These are phyloP conservation scores for Eucera pruinosa DNA, from an alignment of 2,888 invertebrate species.

Conservation along the genomic window DNA sequence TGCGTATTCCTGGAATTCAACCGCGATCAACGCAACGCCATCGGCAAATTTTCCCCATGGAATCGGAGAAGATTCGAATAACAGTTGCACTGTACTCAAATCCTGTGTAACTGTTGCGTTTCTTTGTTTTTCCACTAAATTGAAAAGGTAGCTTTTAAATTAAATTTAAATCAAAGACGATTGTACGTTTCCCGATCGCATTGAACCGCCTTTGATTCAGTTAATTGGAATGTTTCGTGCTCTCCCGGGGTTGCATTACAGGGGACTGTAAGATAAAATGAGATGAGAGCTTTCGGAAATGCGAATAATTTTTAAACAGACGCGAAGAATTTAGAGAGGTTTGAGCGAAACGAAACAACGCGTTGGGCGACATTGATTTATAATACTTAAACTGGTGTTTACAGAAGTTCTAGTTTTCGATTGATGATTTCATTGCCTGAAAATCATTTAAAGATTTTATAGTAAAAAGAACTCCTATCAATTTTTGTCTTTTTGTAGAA, in stretches of 20 bases:
- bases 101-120: too few species aligned
- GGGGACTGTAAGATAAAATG: too few species aligned
- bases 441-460: too few species aligned
- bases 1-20: slow-evolving; percentile 21
- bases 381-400: too few species aligned
- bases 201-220: not conserved
- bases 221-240: not conserved
- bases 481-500: too few species aligned
- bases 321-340: slow-evolving; percentile 25
- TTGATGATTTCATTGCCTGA: too few species aligned
- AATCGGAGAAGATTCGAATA: not conserved
- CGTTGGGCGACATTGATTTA: too few species aligned
- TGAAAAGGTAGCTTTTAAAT: not conserved
- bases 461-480: too few species aligned
- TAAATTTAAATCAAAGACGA: not conserved
- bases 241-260: too few species aligned
- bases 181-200: not conserved
- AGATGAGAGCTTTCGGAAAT: not conserved
- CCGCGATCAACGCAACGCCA: not conserved
- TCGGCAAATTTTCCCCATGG: not conserved
- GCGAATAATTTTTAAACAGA: slow-evolving; percentile 3
- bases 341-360: slow-evolving; percentile 16
- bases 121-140: not conserved
- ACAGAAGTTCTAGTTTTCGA: too few species aligned
- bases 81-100: not conserved